Percentiles rank a stretch among this genome's conserved stretches.
phyloP scores from a whole-genome alignment of 2,888 invertebrate genomes.

The Papilio elwesi region DNA sequence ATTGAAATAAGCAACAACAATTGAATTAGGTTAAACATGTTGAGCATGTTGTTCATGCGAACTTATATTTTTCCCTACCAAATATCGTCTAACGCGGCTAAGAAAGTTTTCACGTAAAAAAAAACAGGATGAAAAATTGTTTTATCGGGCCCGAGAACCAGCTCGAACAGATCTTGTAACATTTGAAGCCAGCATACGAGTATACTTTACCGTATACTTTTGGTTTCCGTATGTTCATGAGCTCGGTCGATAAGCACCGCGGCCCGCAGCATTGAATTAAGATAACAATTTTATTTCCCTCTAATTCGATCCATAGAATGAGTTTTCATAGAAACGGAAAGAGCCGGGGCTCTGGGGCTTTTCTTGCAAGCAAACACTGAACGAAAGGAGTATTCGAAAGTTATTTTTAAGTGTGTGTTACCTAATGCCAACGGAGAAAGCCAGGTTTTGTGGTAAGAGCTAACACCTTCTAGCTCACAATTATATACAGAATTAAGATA shows the following conservation, averaged over 20 bases:
- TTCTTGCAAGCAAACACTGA: slow-evolving; percentile 13
- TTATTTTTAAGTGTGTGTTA: slow-evolving; percentile 19
- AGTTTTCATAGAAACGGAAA: slow-evolving; percentile 41
- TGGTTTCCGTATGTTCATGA: slow-evolving; percentile 59
- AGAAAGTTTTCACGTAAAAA: too few relatives aligned
- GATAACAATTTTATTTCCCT: slow-evolving; percentile 75
- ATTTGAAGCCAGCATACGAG: slow-evolving; percentile 42
- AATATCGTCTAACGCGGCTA: too few relatives aligned
- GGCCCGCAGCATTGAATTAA: slow-evolving; percentile 68
- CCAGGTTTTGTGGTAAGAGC: slow-evolving; percentile 19
- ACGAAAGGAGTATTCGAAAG: slow-evolving; percentile 19
- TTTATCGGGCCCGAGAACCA: too few relatives aligned
- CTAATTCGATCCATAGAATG: slow-evolving; percentile 65
- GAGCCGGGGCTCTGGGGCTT: slow-evolving; percentile 49
- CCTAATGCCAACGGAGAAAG: slow-evolving; percentile 11
- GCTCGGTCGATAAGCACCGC: slow-evolving; percentile 62
- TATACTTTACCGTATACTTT: slow-evolving; percentile 49
- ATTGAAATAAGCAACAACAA: too few relatives aligned
- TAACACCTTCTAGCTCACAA: slow-evolving; percentile 18
- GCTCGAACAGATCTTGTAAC: slow-evolving; percentile 40
- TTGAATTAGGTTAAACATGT: too few relatives aligned
- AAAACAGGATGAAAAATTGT: too few relatives aligned
- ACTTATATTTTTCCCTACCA: too few relatives aligned
- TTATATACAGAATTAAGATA: background rate
- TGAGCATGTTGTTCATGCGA: too few relatives aligned